Conservation (phyloP, 2,113 vertebrate species). For the Irena cyanogastra region DNA sequence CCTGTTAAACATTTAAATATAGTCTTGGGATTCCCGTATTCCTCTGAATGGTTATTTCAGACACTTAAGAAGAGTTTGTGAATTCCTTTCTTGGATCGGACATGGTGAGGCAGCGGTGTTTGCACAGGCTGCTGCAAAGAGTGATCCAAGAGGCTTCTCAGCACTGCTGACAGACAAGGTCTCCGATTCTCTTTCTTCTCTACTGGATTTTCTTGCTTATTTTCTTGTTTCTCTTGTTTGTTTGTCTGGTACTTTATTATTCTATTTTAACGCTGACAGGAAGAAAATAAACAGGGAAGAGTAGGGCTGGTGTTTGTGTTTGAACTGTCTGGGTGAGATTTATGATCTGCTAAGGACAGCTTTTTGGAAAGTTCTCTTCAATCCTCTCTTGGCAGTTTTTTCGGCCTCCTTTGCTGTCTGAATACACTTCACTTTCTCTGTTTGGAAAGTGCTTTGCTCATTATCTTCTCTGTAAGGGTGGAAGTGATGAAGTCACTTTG, state of each 20-base stretch:
- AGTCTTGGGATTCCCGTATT: neutral
- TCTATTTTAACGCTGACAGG: slow-evolving; percentile 36
- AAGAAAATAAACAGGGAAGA: slow-evolving; percentile 53
- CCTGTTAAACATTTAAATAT: neutral
- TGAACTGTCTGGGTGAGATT: slow-evolving; percentile 38
- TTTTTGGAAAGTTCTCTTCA: slow-evolving; percentile 28
- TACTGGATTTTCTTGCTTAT: neutral
- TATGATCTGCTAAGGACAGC: slow-evolving; percentile 30
- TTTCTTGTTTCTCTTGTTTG: neutral
- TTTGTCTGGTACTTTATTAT: slow-evolving; percentile 12
- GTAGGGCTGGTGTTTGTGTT: slow-evolving; percentile 4
- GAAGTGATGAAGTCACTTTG: slow-evolving; percentile 9
- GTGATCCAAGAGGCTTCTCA: neutral
- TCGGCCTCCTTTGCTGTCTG: neutral
- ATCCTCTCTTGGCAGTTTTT: slow-evolving; percentile 13
- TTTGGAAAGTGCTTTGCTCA: slow-evolving; percentile 5
- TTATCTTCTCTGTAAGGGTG: neutral
- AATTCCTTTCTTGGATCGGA: neutral
- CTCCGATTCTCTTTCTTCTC: neutral
- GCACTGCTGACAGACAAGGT: neutral
- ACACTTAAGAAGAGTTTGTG: neutral
- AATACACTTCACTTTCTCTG: slow-evolving; percentile 17
- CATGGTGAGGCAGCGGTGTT: neutral
- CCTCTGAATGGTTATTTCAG: neutral
- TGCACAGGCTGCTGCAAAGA: neutral